These are phyloP conservation scores for Chlorodrepanis virens DNA, from an alignment of 2,113 vertebrate genomes.

Conservation along the genomic window DNA sequence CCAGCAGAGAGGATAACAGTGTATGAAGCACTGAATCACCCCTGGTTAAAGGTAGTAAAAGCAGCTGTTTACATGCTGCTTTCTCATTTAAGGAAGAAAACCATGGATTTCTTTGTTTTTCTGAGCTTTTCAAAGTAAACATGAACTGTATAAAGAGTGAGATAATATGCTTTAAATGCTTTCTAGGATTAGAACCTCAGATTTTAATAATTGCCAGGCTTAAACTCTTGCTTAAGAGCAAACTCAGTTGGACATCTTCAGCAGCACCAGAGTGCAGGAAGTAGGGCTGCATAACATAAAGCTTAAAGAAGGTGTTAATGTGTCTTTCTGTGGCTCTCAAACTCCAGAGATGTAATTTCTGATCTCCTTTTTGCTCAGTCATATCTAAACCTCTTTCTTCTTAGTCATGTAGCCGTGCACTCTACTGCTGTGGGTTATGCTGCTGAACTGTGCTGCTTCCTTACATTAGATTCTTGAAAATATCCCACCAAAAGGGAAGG, in stretches of 20 bases:
- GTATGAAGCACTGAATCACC: slow-evolving; percentile 98
- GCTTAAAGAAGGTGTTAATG: neutral
- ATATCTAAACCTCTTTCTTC: neutral
- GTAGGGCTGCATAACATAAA: neutral
- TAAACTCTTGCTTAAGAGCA: neutral
- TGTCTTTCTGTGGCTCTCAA: neutral
- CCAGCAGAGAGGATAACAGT: slow-evolving; percentile 99
- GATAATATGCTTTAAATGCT: neutral
- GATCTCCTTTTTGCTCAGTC: neutral
- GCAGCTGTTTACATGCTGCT: neutral
- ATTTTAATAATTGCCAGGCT: neutral
- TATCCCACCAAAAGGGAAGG: neutral
- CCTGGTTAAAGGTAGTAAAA: slow-evolving; percentile 92
- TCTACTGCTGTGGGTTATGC: neutral
- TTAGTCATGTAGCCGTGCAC: neutral
- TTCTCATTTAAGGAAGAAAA: neutral
- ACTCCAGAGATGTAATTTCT: neutral
- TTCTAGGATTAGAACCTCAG: neutral
- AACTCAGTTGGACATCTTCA: neutral
- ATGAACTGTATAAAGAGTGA: neutral
- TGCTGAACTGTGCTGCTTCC: neutral
- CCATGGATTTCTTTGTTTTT: neutral
- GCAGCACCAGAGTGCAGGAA: neutral
- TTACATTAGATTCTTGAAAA: neutral
- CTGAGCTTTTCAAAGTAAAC: neutral